Conservation (phyloP, 2,888 invertebrate genomes). For the Sturmia bella region DNA sequence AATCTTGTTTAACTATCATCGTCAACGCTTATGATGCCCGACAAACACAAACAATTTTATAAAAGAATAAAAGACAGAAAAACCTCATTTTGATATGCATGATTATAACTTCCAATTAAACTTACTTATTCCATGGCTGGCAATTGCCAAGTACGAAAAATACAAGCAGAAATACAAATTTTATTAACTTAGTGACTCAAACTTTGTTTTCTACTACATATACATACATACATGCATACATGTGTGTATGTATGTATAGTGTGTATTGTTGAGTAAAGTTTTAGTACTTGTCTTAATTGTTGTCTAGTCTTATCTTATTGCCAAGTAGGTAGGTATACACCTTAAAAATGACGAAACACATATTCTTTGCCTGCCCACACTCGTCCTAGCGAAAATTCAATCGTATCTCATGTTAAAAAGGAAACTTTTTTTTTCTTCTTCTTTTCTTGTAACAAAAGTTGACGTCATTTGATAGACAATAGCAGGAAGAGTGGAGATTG, state of each 20-base stretch:
- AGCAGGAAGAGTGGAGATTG: constrained; percentile 17
- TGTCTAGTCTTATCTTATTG: constrained; percentile 62
- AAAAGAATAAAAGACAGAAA: constrained; percentile 10
- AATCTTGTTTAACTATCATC: constrained; percentile 59
- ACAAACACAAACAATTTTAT: constrained; percentile 19
- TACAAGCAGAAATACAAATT: background rate
- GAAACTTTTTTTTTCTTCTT: constrained; percentile 10
- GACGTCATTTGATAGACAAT: constrained; percentile 41
- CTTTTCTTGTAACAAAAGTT: constrained; percentile 26
- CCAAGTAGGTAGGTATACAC: constrained; percentile 32
- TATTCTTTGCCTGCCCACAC: background rate
- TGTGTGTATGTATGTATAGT: background rate
- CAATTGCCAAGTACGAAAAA: constrained; percentile 24
- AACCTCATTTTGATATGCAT: constrained; percentile 44
- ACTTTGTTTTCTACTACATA: constrained; percentile 32
- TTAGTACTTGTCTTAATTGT: constrained; percentile 56
- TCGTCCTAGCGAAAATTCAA: constrained; percentile 3
- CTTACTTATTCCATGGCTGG: constrained; percentile 48
- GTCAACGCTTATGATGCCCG: constrained; percentile 31
- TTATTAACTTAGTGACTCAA: constrained; percentile 58
- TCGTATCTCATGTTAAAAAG: constrained; percentile 18
- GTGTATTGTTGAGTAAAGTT: constrained; percentile 4
- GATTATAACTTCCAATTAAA: constrained; percentile 66
- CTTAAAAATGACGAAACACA: constrained; percentile 31
- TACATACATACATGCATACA: too few species aligned